These are phyloP conservation scores for Dicerorhinus sumatrensis DNA, from an alignment of 2,113 vertebrate species.

Conservation along the genomic window DNA sequence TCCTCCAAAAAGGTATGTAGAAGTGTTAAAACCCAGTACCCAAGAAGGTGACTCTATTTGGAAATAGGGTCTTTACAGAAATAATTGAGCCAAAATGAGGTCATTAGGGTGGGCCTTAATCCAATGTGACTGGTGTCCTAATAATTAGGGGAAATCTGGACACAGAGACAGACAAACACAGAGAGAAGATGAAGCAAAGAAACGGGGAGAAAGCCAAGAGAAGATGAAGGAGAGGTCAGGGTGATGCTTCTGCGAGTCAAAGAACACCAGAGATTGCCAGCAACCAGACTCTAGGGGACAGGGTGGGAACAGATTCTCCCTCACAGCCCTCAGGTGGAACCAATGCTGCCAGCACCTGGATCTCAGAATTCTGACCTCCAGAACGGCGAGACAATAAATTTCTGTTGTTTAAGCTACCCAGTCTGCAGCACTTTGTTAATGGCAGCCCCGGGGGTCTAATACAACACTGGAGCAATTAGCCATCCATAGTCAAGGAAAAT, in stretches of 20 bases:
- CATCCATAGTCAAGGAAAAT: too few relatives aligned
- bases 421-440: fast-evolving
- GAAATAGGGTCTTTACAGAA: background rate
- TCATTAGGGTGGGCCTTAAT: background rate
- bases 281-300: too few relatives aligned
- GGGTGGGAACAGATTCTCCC: background rate
- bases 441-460: background rate
- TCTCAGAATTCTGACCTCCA: background rate
- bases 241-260: background rate
- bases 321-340: background rate
- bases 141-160: background rate
- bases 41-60: background rate
- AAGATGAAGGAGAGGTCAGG: background rate
- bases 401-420: background rate
- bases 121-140: background rate
- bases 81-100: background rate
- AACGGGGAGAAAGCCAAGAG: fast-evolving
- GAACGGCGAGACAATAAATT: background rate
- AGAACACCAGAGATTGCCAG: fast-evolving
- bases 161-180: background rate
- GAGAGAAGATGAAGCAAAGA: background rate
- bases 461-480: background rate
- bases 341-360: background rate
- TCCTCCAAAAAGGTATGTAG: background rate
- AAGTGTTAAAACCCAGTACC: background rate